phyloP scores from a whole-genome alignment of 2,113 vertebrate species.

The Misgurnus mizolepis region DNA sequence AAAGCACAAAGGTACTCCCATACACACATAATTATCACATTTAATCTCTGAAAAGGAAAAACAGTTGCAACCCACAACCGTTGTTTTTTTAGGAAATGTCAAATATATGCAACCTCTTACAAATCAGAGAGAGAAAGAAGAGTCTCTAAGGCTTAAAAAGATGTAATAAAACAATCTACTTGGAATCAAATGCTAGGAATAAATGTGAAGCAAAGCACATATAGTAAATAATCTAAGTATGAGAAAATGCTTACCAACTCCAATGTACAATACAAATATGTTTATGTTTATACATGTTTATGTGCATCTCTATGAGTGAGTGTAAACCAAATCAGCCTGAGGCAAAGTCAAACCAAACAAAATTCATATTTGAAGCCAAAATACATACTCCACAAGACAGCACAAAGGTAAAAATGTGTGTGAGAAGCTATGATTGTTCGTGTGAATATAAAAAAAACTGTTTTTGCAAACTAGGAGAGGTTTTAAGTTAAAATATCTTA shows the following conservation, averaged over 20 bases:
- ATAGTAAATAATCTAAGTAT: not conserved
- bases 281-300: not conserved
- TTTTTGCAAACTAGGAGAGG: not conserved
- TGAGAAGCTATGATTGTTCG: not conserved
- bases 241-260: not conserved
- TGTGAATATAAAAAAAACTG: not conserved
- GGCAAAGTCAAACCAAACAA: not conserved
- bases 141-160: not conserved
- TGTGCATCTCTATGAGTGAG: not conserved
- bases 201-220: not conserved
- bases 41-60: not conserved
- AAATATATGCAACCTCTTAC: not conserved
- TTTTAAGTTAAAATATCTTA: not conserved
- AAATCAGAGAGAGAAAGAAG: not conserved
- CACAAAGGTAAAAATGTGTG: not conserved
- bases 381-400: not conserved
- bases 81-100: not conserved
- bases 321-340: not conserved
- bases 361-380: constrained; percentile 12
- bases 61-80: too few relatives aligned
- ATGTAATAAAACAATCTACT: not conserved
- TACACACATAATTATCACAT: not conserved
- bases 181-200: not conserved
- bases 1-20: not conserved
- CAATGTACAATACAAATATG: not conserved